Evolutionary conservation across 2,113 vertebrate species (phyloP).

Genomic region (Crotalus horridus): DNA sequence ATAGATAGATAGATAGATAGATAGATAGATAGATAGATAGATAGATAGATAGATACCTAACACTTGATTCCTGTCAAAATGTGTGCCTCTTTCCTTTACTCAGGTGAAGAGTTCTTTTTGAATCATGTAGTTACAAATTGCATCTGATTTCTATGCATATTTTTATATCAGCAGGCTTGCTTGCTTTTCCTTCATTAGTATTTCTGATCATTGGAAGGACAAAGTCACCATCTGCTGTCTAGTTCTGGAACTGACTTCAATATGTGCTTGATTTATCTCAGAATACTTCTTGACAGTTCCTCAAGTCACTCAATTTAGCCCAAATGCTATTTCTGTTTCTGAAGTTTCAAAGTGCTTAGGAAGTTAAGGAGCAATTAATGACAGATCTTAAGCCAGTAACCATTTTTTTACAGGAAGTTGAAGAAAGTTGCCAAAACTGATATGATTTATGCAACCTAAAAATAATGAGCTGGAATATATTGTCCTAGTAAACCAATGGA

Average conservation of each 20-base stretch:
- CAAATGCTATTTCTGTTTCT: background rate
- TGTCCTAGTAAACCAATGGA: background rate
- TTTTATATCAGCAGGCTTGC: background rate
- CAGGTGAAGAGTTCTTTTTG: background rate
- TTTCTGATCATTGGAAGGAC: background rate
- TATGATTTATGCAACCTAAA: background rate
- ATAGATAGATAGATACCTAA: too few species aligned
- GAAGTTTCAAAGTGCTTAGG: background rate
- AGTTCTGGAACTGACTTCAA: background rate
- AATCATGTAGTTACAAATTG: background rate
- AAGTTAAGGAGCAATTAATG: background rate
- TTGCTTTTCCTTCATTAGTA: background rate
- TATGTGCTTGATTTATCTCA: background rate
- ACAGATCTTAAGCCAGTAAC: background rate
- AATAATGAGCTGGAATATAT: background rate
- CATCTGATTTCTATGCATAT: background rate
- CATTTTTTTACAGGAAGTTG: background rate
- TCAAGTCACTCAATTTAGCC: background rate
- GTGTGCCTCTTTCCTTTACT: background rate
- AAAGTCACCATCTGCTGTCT: constrained; percentile 9
- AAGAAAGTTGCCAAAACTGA: background rate
- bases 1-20: too few species aligned
- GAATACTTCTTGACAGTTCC: background rate
- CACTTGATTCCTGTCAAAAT: background rate
- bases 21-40: too few species aligned